Conservation (phyloP, 1,140 invertebrate genomes). For the Listronotus oregonensis region DNA sequence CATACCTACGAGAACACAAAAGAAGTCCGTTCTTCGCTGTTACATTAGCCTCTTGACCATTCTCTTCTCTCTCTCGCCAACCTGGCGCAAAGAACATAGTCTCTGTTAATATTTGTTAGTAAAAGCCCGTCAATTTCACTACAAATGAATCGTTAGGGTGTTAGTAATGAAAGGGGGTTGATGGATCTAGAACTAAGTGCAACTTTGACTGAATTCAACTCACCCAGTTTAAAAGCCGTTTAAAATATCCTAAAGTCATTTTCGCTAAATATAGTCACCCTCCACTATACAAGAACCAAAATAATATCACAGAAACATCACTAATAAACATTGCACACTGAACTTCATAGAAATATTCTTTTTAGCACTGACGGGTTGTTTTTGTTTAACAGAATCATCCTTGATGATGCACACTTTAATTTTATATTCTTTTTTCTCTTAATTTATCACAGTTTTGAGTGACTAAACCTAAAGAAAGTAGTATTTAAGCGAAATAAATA, state of each 20-base stretch:
- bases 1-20: slow-evolving; percentile 32
- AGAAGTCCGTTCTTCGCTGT: slow-evolving; percentile 26
- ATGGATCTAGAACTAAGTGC: no score
- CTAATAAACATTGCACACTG: slow-evolving; percentile 29
- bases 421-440: background rate
- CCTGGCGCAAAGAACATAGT: background rate
- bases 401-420: background rate
- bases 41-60: slow-evolving; percentile 27
- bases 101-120: slow-evolving; percentile 26
- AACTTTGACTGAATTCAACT: slow-evolving; percentile 5
- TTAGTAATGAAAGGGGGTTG: slow-evolving; percentile 10
- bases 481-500: slow-evolving; percentile 7
- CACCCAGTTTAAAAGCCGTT: slow-evolving; percentile 17
- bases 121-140: background rate
- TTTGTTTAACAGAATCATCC: slow-evolving; percentile 9
- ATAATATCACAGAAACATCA: slow-evolving; percentile 35
- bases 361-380: slow-evolving; percentile 5
- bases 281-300: slow-evolving; percentile 31
- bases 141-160: slow-evolving; percentile 4
- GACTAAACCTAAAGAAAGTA: slow-evolving; percentile 1
- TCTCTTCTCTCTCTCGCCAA: background rate
- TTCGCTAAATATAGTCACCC: slow-evolving; percentile 22
- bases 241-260: slow-evolving; percentile 32
- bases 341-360: slow-evolving; percentile 29
- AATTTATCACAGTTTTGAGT: slow-evolving; percentile 19